Base-by-base conservation (phyloP, 2,797 vertebrate genomes). In the Silurus lanzhouensis region DNA sequence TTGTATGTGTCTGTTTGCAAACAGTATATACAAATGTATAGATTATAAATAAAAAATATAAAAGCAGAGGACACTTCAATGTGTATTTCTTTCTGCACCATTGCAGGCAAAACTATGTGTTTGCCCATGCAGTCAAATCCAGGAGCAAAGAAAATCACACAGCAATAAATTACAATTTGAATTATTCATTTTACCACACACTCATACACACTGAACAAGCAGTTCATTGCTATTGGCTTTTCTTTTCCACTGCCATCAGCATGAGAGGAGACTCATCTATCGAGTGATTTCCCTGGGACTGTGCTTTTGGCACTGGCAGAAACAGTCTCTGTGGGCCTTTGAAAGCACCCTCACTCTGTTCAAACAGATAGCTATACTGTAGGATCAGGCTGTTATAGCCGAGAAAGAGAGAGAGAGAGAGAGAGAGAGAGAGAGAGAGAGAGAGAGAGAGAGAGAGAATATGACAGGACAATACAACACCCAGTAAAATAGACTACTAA, bases 361-460 rank as follows among this genome's bases (percentile, higher is more conserved):
- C 76, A 87, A 84, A 81, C 67, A 80, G 27, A 87, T 72, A 72
- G 58, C 57, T 38, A 38, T 38, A 86, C 57, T 48, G 80, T 76
- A 58, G 75, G 80, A 70, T 70, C 14, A 68, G 72, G 48, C 12
- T 31, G 19, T 61, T 86, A 66, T 67, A 78, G 57, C 60, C 55
- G 48, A 52, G 48, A 52, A 58, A 38, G 81, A n/a, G 13, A 12
- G 52, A 55, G 66, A 38, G 81, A 38, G 19, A 13, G 52, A 55
- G 48, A 74, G 46, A 75, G 72, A 75, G 48, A 75, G 48, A 9
- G 48, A 52, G 66, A 38, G 81, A n/a, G 13, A 12, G 52, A 55
- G 48, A 74, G 46, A 75, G 71, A 75, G 48, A 75, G 48, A 58
- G 46, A 52, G 27, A 71, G 3, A 22, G 52, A 31, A n/a, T n/a